These are phyloP conservation scores for Anthophora plumipes DNA, from an alignment of 2,888 invertebrate species.

Conservation along the genomic window DNA sequence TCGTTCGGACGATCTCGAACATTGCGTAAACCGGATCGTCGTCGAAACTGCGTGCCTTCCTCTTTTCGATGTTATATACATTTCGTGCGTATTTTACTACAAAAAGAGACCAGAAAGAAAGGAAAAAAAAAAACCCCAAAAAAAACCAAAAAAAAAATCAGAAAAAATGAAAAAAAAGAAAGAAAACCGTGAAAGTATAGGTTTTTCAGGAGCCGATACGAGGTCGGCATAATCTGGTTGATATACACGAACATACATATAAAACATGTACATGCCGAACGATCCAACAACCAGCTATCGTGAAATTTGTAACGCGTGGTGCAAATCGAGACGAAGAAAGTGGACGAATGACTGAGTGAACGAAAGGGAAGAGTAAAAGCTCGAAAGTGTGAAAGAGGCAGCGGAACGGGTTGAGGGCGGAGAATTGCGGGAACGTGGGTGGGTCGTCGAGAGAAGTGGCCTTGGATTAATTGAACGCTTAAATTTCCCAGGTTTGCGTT, in stretches of 20 bases:
- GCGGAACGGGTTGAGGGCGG: background rate
- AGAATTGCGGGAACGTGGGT: background rate
- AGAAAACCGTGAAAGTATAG: background rate
- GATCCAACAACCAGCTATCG: slow-evolving; percentile 41
- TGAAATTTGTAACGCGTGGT: slow-evolving; percentile 40
- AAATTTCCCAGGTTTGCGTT: slow-evolving; percentile 19
- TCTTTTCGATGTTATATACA: slow-evolving; percentile 69
- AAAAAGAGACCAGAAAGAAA: background rate
- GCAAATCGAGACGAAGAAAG: background rate
- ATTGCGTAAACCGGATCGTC: slow-evolving; percentile 41
- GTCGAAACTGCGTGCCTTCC: slow-evolving; percentile 70
- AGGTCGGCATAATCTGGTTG: slow-evolving; percentile 30
- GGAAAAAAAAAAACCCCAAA: no score
- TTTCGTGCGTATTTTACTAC: slow-evolving; percentile 61
- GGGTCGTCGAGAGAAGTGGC: slow-evolving; percentile 27
- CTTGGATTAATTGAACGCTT: slow-evolving; percentile 46
- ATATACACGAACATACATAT: no score
- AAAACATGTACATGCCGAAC: slow-evolving; percentile 36
- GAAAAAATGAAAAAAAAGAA: background rate
- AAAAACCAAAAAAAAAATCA: background rate
- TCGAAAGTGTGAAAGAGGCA: background rate
- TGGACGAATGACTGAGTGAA: slow-evolving; percentile 23
- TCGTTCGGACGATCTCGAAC: slow-evolving; percentile 24
- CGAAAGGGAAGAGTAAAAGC: background rate
- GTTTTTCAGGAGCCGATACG: slow-evolving; percentile 39